Conservation (phyloP, 2,888 invertebrate species). For the Smittia aterrima region DNA sequence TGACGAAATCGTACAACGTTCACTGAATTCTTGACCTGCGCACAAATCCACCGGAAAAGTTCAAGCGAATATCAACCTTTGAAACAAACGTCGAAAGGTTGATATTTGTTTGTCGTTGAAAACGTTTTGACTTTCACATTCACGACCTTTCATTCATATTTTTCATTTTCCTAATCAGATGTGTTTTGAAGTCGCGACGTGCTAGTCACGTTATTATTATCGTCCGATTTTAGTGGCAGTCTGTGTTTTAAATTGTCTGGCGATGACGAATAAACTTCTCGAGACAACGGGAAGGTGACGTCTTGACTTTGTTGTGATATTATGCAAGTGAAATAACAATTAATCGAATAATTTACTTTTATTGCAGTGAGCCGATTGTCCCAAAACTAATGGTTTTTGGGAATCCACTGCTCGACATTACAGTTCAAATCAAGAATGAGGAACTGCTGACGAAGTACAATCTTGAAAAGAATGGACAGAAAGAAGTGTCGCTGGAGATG, state of each 20-base stretch:
- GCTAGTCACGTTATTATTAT: not conserved
- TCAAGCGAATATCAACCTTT: not conserved
- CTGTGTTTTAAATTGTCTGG: not conserved
- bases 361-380: not conserved
- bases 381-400: slow-evolving; percentile 51
- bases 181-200: not conserved
- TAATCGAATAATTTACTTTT: not conserved
- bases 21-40: not conserved
- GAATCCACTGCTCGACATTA: slow-evolving; percentile 50
- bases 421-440: slow-evolving; percentile 46
- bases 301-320: not conserved
- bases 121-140: slow-evolving; percentile 26
- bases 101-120: not conserved
- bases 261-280: not conserved
- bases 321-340: not conserved
- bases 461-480: slow-evolving; percentile 43
- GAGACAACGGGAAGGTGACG: not conserved
- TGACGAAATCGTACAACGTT: not conserved
- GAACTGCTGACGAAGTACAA: slow-evolving; percentile 48
- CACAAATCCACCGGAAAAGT: not conserved
- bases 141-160: not conserved
- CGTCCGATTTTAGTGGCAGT: slow-evolving; percentile 1
- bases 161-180: not conserved
- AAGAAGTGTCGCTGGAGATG: slow-evolving; percentile 39
- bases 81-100: not conserved